Percentiles rank a stretch among this genome's conserved stretches.
Conservation (phyloP, 2,797 vertebrate genomes). For the Nannoperca australis region DNA sequence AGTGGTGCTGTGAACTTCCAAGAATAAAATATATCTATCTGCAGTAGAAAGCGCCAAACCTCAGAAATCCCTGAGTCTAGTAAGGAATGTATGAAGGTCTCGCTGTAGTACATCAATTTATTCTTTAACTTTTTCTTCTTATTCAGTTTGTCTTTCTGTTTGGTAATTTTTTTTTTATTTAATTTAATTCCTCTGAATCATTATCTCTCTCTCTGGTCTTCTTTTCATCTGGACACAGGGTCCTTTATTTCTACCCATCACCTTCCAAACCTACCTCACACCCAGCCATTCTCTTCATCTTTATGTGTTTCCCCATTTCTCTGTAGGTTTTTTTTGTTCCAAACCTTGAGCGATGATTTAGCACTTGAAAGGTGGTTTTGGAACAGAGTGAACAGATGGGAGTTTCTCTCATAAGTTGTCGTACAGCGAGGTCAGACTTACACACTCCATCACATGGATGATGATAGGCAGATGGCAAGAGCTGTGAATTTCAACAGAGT, state of each 20-base stretch:
- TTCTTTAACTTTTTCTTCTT: slow-evolving; percentile 43
- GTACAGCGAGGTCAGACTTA: slow-evolving; percentile 34
- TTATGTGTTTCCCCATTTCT: slow-evolving; percentile 14
- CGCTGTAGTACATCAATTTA: slow-evolving; percentile 50
- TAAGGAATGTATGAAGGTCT: slow-evolving; percentile 70
- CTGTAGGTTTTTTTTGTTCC: slow-evolving; percentile 9
- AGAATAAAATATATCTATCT: slow-evolving; percentile 75
- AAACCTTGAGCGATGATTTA: slow-evolving; percentile 44
- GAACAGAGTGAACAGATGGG: slow-evolving; percentile 49
- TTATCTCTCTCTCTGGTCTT: slow-evolving; percentile 18
- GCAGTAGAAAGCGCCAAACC: slow-evolving; percentile 76
- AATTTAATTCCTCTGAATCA: slow-evolving; percentile 42
- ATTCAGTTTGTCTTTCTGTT: slow-evolving; percentile 60
- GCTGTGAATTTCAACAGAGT: slow-evolving; percentile 39
- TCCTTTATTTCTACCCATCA: slow-evolving; percentile 30
- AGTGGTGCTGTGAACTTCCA: slow-evolving; percentile 61
- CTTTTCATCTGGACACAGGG: slow-evolving; percentile 14
- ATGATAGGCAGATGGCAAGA: slow-evolving; percentile 64
- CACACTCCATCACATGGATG: slow-evolving; percentile 34
- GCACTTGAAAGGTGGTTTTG: slow-evolving; percentile 19
- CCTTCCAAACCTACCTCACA: slow-evolving; percentile 25
- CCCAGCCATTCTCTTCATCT: slow-evolving; percentile 13
- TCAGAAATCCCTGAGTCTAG: slow-evolving; percentile 72
- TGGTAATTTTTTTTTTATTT: too few species aligned
- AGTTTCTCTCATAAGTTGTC: slow-evolving; percentile 71